phyloP scores from a whole-genome alignment of 2,113 vertebrate genomes.

The Jaculus jaculus region DNA sequence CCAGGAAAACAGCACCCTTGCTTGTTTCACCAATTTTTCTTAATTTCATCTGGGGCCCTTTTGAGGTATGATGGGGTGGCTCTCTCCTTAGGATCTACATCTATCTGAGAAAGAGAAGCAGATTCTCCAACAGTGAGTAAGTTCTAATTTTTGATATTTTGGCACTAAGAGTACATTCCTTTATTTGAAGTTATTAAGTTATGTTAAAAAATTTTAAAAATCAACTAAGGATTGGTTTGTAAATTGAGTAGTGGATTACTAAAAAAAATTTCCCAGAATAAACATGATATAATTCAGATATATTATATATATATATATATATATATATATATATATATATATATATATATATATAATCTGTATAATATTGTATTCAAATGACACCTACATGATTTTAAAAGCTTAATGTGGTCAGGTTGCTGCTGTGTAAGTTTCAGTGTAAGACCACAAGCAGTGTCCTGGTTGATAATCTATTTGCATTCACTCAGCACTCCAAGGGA shows the following conservation, averaged over 20 bases:
- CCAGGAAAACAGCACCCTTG: no score
- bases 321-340: no score
- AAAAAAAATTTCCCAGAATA: neutral
- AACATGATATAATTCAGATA: neutral
- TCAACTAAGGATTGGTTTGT: neutral
- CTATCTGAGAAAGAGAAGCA: no score
- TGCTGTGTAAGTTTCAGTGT: neutral
- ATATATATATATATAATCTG: no score
- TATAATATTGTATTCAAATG: neutral
- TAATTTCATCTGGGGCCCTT: no score
- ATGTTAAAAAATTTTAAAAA: neutral
- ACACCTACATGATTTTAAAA: neutral
- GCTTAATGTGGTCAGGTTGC: neutral
- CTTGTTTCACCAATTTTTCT: no score
- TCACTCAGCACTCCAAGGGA: neutral
- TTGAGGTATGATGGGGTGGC: no score
- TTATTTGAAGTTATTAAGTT: neutral
- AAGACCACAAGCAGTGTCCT: rapidly evolving
- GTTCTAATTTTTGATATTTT: neutral
- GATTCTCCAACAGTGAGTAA: no score
- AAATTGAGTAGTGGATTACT: neutral
- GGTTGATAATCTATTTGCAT: neutral
- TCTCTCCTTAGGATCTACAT: no score
- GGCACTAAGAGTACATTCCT: no score
- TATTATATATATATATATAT: no score